Base-by-base conservation (phyloP, 1,140 invertebrate genomes). In the Drosophila pandora region DNA sequence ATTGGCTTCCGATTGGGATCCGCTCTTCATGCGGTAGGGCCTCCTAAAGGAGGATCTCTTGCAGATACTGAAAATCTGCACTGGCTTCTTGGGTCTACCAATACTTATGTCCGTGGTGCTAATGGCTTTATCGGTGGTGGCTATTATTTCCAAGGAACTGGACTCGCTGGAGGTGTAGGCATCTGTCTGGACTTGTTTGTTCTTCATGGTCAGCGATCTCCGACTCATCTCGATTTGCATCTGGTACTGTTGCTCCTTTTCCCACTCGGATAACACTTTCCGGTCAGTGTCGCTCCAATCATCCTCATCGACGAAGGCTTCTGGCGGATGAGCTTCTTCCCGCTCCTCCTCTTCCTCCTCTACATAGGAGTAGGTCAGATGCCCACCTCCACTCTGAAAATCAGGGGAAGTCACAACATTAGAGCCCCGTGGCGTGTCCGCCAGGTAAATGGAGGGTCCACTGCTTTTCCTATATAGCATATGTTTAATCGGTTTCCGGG, bases 101-200 rank as follows among this genome's bases (percentile, higher is more conserved):
- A 23, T 25, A n/a, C 3, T 41, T 3, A 65, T 7, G 9, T 37
- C 39, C 3, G 47, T 61, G 37, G 70, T 74, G 17, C 30, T 48
- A 1, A 74, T 28, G 1, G 60, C 32, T 43, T 75, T 64, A 21
- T 79, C 59, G 0, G 55, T 39, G 17, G 63, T 79, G 37, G 43
- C 25, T 37, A 63, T 43, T 21, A 62, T 45, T 28, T 47, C 53
- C 9, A 56, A 2, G 4, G 32, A 13, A 6, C 30, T 9, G 8
- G 22, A 39, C 1, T 32, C 22, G 6, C 3, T 37, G 39, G 1
- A 12, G 2, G 8, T 32, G 2, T 12, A 12, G 0, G 1, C 7
- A 10, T 78, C 67, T 0, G 50, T 54, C 37, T 65, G 65, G 5
- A 30, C 22, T 22, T 12, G 0, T 39, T 72, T 53, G 8, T 78